These are phyloP conservation scores for Holcopasites calliopsidis DNA, from an alignment of 1,140 invertebrate species.

Conservation along the genomic window DNA sequence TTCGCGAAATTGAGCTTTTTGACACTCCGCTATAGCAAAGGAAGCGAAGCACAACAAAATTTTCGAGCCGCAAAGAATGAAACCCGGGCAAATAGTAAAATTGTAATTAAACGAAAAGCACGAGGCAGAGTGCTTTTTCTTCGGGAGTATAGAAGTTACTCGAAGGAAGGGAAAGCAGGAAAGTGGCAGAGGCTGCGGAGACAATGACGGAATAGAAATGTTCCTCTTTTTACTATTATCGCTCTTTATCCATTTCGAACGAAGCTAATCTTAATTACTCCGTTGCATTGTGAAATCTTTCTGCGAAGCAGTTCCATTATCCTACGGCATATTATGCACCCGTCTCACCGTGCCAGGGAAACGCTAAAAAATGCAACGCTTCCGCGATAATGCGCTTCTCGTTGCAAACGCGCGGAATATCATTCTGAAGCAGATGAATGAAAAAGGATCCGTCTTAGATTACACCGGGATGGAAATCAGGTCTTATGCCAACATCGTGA, in stretches of 20 bases:
- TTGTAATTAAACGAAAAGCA: background rate
- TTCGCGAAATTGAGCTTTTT: too few species aligned
- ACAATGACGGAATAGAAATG: background rate
- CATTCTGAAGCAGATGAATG: conserved; percentile 53
- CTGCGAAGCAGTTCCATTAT: conserved; percentile 49
- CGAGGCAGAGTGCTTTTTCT: background rate
- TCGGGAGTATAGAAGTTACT: background rate
- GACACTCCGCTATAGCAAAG: too few species aligned
- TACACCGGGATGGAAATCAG: conserved; percentile 40
- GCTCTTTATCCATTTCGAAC: background rate
- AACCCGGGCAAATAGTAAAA: too few species aligned
- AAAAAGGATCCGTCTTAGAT: conserved; percentile 36
- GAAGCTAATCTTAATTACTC: conserved; percentile 43
- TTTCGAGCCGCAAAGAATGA: background rate
- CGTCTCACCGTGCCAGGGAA: conserved; percentile 17
- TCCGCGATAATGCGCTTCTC: conserved; percentile 35
- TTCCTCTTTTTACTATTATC: background rate
- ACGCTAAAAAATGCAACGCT: conserved; percentile 23
- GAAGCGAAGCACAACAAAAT: background rate
- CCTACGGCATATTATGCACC: conserved; percentile 18
- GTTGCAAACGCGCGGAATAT: conserved; percentile 45
- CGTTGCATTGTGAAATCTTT: conserved; percentile 8
- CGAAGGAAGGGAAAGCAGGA: background rate
- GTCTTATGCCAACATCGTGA: conserved; percentile 27
- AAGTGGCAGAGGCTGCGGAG: background rate